Percentiles rank a stretch among this genome's conserved stretches.
phyloP scores from a whole-genome alignment of 2,888 invertebrate genomes.

The Platyscelio sp. region DNA sequence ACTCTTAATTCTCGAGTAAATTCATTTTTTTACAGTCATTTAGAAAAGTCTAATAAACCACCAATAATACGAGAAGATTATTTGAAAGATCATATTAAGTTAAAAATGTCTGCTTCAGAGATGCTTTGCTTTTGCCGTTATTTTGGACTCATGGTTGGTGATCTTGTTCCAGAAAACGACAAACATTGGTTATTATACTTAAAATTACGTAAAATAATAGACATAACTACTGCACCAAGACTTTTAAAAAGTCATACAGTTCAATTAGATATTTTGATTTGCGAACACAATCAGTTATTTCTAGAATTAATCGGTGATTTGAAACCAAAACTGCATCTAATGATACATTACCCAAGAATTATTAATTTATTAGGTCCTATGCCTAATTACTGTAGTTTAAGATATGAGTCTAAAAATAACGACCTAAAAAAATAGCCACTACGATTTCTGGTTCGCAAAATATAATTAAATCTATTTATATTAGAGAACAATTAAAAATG shows the following conservation, averaged over 20 bases:
- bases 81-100: constrained; percentile 1
- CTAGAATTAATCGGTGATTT: constrained; percentile 23
- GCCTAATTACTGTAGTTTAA: too few species aligned
- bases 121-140: constrained; percentile 35
- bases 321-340: too few species aligned
- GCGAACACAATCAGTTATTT: constrained; percentile 31
- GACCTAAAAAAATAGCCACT: too few species aligned
- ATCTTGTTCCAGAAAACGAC: constrained; percentile 24
- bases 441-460: too few species aligned
- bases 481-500: too few species aligned
- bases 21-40: background rate
- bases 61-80: background rate
- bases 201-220: constrained; percentile 12
- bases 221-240: constrained; percentile 9
- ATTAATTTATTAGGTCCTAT: too few species aligned
- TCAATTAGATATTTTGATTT: constrained; percentile 18
- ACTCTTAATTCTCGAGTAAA: constrained; percentile 3
- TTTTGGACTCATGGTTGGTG: constrained; percentile 49
- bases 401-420: too few species aligned
- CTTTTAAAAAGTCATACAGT: constrained; percentile 22
- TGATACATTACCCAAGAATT: too few species aligned
- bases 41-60: background rate
- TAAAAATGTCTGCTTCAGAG: constrained; percentile 7
- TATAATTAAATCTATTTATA: too few species aligned
- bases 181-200: constrained; percentile 48